A percentile compares a stretch with the other conserved stretches of the same genome.
Conservation (phyloP, 2,113 vertebrate species). For the Boleophthalmus pectinirostris region DNA sequence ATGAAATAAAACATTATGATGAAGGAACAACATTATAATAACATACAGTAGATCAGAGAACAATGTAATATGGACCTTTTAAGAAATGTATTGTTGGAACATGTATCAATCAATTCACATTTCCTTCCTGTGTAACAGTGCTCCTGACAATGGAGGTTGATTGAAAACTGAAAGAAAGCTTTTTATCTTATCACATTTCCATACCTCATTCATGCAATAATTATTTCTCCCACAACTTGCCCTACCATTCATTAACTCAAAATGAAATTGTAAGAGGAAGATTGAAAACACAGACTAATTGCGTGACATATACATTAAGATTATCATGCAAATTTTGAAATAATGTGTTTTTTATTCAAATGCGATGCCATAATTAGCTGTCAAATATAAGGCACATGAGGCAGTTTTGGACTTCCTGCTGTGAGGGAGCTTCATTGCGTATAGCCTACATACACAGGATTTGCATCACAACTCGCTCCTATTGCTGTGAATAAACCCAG, state of each 20-base stretch:
- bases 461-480: not conserved
- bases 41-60: too few species aligned
- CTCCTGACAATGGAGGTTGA: not conserved
- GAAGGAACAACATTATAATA: too few species aligned
- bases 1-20: too few species aligned
- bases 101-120: not conserved
- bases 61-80: too few species aligned
- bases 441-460: slow-evolving; percentile 4
- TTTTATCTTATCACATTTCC: not conserved
- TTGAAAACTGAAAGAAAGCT: not conserved
- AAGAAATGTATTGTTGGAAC: not conserved
- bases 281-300: not conserved
- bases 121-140: not conserved
- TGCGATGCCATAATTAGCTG: not conserved
- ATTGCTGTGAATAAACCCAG: not conserved
- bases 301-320: not conserved
- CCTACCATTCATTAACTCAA: not conserved
- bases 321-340: not conserved
- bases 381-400: not conserved
- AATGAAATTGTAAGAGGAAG: not conserved
- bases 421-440: not conserved
- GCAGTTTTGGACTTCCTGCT: not conserved
- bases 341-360: slow-evolving; percentile 5
- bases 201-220: not conserved
- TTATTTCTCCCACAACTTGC: not conserved